Evolutionary conservation across 1,140 invertebrate species (phyloP), one percentile per base, ranked within the genome.

Genomic region (Pararge aegeria): DNA sequence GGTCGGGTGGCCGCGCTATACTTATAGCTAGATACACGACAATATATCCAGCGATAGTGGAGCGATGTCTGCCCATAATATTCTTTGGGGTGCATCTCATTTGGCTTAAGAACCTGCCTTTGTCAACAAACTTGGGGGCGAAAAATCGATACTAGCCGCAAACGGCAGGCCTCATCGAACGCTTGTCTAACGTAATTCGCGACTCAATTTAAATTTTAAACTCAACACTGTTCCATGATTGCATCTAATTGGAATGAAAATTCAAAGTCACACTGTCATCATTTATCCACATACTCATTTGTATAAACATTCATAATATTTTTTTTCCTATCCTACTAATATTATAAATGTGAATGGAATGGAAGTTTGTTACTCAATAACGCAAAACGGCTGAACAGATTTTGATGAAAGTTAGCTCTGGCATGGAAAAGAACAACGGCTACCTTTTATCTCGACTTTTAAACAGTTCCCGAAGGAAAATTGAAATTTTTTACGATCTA

Each of bases 81-180:
- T 89, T 85, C 82, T 88, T 88, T 84, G 76, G 86, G 86, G 86
- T 89, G 86, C 86, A 89, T 89, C 83, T 89, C 86, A 89, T 89
- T 89, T 87, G 76, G 77, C 66, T 68, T 70, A 71, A 73, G 64
- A 69, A 69, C 61, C 62, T 63, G 78, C 74, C 79, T 83, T 84
- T 86, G 84, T 88, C 83, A 81, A 88, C 84, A 88, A 83, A 87
- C 75, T 78, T 75, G 73, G 77, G 83, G 80, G 74, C 29, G 66
- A 68, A 68, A 68, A 68, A 68, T 68, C 66, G 58, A 68, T 68
- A 65, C 27, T 65, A 42, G 55, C 59, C 63, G 34, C 63, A 56
- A 52, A 20, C 44, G 44, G 15, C 38, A 42, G 38, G 38, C 38
- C 38, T 42, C 38, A 46, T 46, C 44, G 44, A 21, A 46, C 12